Base-by-base conservation (phyloP, 2,797 vertebrate species). In the Pelodytes ibericus region DNA sequence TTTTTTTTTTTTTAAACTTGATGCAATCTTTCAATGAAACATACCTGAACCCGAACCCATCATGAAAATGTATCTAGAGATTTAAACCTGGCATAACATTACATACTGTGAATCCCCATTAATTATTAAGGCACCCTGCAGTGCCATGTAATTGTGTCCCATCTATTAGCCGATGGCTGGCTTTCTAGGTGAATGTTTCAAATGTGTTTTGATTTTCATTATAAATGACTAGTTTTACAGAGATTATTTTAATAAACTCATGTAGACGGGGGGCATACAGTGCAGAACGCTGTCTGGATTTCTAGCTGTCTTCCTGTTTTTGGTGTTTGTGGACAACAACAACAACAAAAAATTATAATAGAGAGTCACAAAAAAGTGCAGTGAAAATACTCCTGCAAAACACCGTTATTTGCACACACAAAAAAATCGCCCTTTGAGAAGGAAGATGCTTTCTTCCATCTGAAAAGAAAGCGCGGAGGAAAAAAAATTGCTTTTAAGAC, bases 81-180 rank as follows among this genome's bases (percentile, higher is more conserved):
- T 78, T 75, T 82, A 84, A 86, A 76, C 44, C 75, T 47, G 13
- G 60, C 0, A 0, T n/a, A 72, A 80, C 59, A 73, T 76, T 65
- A 29, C 9, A 6, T 44, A 62, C 57, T 56, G 36, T 70, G 57
- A 36, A 81, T 78, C 41, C 0, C 3, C 67, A 71, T 83, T 83
- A 83, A 84, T 84, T 84, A 81, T 80, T 73, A 44, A 75, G 79
- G 77, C 76, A 72, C 80, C 84, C 83, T 0, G 22, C 80, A 68
- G 84, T 80, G 84, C 69, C 66, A 49, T 74, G 80, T 83, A 82
- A 87, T 81, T 81, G 83, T 81, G 79, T 84, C 68, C 74, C 80
- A 63, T 58, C 77, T 75, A 51, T 65, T n/a, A 59, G 70, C 71
- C 47, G 39, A 79, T 62, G 0, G 0, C 60, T 41, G 77, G 62